A percentile compares a stretch with the other conserved stretches of the same genome.
These are phyloP conservation scores for Psittacus erithacus DNA, from an alignment of 2,113 vertebrate genomes.

Conservation along the genomic window DNA sequence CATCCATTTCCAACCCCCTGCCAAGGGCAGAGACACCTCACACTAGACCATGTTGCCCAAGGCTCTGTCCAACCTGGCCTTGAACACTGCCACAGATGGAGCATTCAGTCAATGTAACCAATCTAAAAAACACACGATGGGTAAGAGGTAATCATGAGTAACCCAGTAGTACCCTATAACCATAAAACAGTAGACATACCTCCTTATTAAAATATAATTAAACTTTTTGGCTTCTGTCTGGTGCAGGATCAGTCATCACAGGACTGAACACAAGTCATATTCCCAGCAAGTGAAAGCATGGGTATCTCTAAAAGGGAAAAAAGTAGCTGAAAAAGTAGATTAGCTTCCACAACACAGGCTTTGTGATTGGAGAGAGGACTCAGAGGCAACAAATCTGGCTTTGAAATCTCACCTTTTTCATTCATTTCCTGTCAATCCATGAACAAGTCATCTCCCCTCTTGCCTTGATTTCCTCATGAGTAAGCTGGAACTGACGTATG, in stretches of 20 bases:
- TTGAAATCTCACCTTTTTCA: neutral
- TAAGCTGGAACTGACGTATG: neutral
- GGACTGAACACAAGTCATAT: neutral
- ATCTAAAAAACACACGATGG: neutral
- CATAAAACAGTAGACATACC: neutral
- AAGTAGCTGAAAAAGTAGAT: neutral
- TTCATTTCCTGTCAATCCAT: neutral
- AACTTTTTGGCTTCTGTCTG: neutral
- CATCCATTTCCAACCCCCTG: neutral
- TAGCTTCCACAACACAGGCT: neutral
- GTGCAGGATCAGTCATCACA: neutral
- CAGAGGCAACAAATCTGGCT: neutral
- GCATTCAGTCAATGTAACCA: neutral
- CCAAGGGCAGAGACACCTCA: neutral
- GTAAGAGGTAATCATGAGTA: neutral
- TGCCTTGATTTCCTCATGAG: neutral
- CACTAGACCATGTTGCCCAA: neutral
- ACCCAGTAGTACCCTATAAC: neutral
- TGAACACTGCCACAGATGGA: neutral
- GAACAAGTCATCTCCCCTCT: neutral
- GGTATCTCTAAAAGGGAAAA: neutral
- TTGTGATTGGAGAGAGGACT: neutral
- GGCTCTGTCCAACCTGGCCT: neutral
- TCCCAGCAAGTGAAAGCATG: neutral
- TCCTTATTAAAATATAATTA: neutral